Base-by-base conservation (phyloP, 35 echinoderm and acorn worm genomes). In the Hemicentrotus pulcherrimus region DNA sequence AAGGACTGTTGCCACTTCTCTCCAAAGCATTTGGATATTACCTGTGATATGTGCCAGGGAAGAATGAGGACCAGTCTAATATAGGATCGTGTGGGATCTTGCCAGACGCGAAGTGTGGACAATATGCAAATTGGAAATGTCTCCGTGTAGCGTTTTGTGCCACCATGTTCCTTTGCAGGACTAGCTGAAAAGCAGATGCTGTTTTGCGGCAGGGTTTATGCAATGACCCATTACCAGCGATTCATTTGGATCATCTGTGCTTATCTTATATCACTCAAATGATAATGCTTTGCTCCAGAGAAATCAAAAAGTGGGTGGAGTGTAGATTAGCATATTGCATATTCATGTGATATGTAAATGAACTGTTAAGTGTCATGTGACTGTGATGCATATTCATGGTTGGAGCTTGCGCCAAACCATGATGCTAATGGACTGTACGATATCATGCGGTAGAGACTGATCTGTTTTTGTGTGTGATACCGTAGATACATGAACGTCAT, bases 1-100 rank as follows among this genome's bases (percentile, higher is more conserved):
- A 28, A 78, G 65, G 65, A 78, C 65, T 78, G 65, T 78, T 78
- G 28, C 65, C 65, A 78, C 65, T 78, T 78, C 65, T 78, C 65
- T 78, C 65, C 24, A 7, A 78, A 78, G 65, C 19, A 78, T 28
- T 78, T 78, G 65, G 65, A 78, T 78, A 8, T 78, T 78, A 78
- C 65, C 65, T 8, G 65, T 78, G 65, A 78, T 78, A 28, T 28
- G 65, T 78, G 65, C 65, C 19, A 28, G 65, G 65, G 28, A 78
- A 78, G 19, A 78, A n/a, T 78, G 65, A n/a, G 19, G 24, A 78
- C 65, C 65, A 78, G 28, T 78, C 65, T 78, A 41, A 41, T 6
- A 78, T 78, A 22, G 65, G 65, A 78, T 78, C 65, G 4, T 78
- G 65, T n/a, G 28, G 19, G 65, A 78, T 78, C 19, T 78, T 78